Base-by-base conservation (phyloP, 2,113 vertebrate genomes). In the Galbula dea region DNA sequence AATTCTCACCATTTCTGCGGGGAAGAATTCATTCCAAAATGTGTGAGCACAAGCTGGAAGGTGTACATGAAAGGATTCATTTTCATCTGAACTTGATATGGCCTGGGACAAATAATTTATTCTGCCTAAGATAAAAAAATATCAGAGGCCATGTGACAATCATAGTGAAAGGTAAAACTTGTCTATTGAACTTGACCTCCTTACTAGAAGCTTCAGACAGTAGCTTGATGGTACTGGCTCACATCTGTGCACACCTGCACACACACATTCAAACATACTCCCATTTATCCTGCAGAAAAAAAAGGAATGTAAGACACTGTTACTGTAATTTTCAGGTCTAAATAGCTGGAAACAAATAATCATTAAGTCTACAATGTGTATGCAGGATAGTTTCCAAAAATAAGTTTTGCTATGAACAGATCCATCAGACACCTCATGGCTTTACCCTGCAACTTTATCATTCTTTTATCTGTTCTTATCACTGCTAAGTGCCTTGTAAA, bases 401-500 rank as follows among this genome's bases (percentile, higher is more conserved):
- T 16, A 5, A 86, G 41, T 2, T 19, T 90, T 84, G 29, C 45
- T 45, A 19, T 32, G 24, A 88, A 52, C 20, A 68, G 54, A 46
- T 71, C 36, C 37, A 72, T 22, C 2, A 15, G 14, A 27, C 15
- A 43, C 10, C 82, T 94, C 17, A 14, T 13, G 72, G 36, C 26
- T 89, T 73, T 17, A 19, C 19, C 23, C 29, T 29, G 30, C 39
- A 66, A 54, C 45, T 71, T 79, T 26, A 24, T 46, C 0, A 12
- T 86, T 84, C 88, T 20, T 93, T 46, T 88, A n/a, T n/a, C n/a
- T n/a, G 13, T 49, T 87, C 69, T 49, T 54, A 65, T 79, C 23
- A 54, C 6, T 10, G 48, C 55, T 69, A 48, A 80, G 75, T 45
- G 45, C 71, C n/a, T 84, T 58, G 32, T 34, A 78, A 73, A 82